Evolutionary conservation across 2,888 invertebrate species (phyloP).

Genomic region (Leptinotarsa haldemani): DNA sequence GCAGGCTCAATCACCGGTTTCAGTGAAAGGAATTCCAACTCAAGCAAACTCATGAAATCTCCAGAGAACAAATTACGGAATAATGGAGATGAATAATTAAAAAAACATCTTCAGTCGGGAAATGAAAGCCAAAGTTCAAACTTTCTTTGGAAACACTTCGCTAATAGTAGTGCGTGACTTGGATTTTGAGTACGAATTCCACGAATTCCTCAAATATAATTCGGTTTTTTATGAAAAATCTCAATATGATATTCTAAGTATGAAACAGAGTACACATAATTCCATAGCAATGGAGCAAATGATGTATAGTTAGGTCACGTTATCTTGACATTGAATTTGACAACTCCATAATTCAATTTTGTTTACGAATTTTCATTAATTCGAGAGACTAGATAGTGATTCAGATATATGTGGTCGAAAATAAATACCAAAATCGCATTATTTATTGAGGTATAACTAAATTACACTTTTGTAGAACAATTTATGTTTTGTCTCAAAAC

Average conservation of each 20-base stretch:
- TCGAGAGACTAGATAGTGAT: no score
- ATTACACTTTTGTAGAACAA: no score
- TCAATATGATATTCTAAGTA: neutral
- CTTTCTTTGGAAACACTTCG: slow-evolving; percentile 50
- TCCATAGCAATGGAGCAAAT: neutral
- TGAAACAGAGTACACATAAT: neutral
- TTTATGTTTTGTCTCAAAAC: no score
- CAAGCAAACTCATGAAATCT: slow-evolving; percentile 48
- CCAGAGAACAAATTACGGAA: slow-evolving; percentile 45
- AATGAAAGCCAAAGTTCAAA: slow-evolving; percentile 48
- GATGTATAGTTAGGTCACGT: no score
- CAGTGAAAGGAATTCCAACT: slow-evolving; percentile 48
- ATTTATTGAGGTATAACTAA: no score
- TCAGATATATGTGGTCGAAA: no score
- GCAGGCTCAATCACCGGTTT: slow-evolving; percentile 51
- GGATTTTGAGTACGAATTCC: slow-evolving; percentile 45
- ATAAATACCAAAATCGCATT: no score
- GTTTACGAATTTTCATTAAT: no score
- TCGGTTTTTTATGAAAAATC: neutral
- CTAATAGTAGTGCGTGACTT: slow-evolving; percentile 52
- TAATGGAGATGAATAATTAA: slow-evolving; percentile 37
- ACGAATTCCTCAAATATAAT: slow-evolving; percentile 3
- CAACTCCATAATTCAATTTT: no score
- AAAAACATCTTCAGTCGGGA: slow-evolving; percentile 35
- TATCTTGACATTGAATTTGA: no score